Conservation (phyloP, 2,797 vertebrate genomes). For the Thripadectes ignobilis region DNA sequence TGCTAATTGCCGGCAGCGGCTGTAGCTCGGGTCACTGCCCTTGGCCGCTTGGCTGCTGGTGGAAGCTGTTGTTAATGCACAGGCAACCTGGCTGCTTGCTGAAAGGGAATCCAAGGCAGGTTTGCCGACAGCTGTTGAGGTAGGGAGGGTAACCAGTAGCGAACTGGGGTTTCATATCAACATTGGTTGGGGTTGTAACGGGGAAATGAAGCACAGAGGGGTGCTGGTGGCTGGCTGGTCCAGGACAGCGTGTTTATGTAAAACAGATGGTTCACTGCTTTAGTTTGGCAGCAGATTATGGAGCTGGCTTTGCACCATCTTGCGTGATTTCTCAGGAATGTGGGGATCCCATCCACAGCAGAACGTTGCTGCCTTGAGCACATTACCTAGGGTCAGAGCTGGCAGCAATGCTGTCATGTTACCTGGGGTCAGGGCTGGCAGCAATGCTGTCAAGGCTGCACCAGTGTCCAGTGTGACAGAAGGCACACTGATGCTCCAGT, state of each 20-base stretch:
- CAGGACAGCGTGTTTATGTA: not conserved
- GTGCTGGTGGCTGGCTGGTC: not conserved
- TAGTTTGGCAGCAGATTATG: not conserved
- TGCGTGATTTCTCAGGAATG: not conserved
- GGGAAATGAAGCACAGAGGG: not conserved
- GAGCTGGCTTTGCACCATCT: not conserved
- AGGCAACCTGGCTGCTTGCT: not conserved
- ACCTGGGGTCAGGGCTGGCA: too few relatives aligned
- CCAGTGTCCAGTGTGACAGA: not conserved
- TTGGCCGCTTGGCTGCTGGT: not conserved
- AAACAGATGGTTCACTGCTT: slow-evolving; percentile 39
- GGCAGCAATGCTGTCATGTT: fast-evolving
- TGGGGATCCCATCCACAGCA: not conserved
- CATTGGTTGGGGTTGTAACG: not conserved
- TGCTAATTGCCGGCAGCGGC: not conserved
- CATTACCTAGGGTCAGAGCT: not conserved
- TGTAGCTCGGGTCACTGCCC: not conserved
- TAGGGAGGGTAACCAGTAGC: not conserved
- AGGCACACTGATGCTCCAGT: not conserved
- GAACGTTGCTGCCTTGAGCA: fast-evolving
- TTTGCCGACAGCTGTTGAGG: not conserved
- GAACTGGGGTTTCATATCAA: not conserved
- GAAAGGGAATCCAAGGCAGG: not conserved
- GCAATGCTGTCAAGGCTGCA: too few relatives aligned
- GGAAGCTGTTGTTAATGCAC: not conserved